Conservation (phyloP, 2,113 vertebrate species). For the Columbina picui region DNA sequence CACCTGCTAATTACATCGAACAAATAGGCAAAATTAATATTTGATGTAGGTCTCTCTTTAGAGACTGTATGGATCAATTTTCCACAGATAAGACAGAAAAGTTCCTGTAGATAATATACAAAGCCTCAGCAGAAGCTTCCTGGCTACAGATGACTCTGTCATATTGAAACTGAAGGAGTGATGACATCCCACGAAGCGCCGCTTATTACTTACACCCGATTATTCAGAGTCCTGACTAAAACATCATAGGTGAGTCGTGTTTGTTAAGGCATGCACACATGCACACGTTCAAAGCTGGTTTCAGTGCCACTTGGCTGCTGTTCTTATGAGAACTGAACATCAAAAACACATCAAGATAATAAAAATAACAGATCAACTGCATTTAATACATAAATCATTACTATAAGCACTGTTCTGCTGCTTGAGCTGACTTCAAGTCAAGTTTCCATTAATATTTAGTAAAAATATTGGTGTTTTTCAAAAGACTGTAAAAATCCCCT, state of each 20-base stretch:
- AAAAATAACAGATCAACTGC: constrained; percentile 27
- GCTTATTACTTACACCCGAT: fast-evolving
- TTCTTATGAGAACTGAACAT: background rate
- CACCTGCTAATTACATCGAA: constrained; percentile 53
- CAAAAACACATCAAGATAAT: constrained; percentile 38
- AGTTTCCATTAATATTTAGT: background rate
- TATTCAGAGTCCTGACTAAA: background rate
- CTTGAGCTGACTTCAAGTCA: background rate
- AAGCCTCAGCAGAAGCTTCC: background rate
- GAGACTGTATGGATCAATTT: constrained; percentile 57
- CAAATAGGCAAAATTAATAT: constrained; percentile 59
- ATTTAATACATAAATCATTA: constrained; percentile 48
- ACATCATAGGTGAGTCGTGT: background rate
- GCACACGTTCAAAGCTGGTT: background rate
- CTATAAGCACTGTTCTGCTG: background rate
- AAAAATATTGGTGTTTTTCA: background rate
- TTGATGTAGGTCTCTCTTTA: constrained; percentile 53
- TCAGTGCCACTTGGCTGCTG: constrained; percentile 1
- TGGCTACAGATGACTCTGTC: background rate
- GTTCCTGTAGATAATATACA: constrained; percentile 1
- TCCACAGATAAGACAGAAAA: constrained; percentile 53
- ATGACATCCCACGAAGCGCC: background rate
- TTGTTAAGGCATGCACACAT: background rate
- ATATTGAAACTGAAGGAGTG: fast-evolving
- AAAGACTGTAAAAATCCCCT: background rate